These are phyloP conservation scores for Eubasilissa splendida DNA, from an alignment of 2,888 invertebrate species.

Conservation along the genomic window DNA sequence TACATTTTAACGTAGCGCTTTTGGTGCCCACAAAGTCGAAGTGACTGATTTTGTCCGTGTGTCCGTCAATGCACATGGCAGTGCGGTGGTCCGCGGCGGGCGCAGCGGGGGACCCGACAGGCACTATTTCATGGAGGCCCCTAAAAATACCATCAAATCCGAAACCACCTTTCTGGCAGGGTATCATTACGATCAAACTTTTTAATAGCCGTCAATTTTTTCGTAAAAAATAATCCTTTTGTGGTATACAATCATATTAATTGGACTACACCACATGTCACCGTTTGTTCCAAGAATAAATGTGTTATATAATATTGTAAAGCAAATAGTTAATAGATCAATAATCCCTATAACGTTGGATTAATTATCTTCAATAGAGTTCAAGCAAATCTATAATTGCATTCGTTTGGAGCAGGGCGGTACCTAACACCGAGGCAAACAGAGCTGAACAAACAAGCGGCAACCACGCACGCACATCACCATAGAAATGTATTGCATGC, in stretches of 20 bases:
- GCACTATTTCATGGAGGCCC: conserved; percentile 47
- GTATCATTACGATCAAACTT: conserved; percentile 27
- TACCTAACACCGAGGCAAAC: no score
- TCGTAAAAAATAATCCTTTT: conserved; percentile 3
- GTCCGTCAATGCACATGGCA: conserved; percentile 26
- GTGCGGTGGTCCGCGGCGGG: conserved; percentile 31
- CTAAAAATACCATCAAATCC: conserved; percentile 47
- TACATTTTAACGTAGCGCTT: background rate
- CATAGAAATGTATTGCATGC: no score
- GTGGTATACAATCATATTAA: conserved; percentile 6
- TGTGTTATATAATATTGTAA: no score
- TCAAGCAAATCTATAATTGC: no score
- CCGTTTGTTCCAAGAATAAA: no score
- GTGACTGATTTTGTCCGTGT: conserved; percentile 9
- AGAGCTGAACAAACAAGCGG: no score
- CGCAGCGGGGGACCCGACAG: conserved; percentile 45
- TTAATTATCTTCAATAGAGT: no score
- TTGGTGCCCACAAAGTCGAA: background rate
- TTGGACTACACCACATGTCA: background rate
- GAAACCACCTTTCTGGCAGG: conserved; percentile 34
- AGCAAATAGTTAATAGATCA: no score
- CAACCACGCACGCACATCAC: no score
- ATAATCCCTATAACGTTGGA: no score
- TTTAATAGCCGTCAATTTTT: conserved; percentile 26
- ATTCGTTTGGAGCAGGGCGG: no score